Evolutionary conservation across 2,113 vertebrate species (phyloP), one percentile per base, ranked within the genome.

Genomic region (Athene cunicularia): DNA sequence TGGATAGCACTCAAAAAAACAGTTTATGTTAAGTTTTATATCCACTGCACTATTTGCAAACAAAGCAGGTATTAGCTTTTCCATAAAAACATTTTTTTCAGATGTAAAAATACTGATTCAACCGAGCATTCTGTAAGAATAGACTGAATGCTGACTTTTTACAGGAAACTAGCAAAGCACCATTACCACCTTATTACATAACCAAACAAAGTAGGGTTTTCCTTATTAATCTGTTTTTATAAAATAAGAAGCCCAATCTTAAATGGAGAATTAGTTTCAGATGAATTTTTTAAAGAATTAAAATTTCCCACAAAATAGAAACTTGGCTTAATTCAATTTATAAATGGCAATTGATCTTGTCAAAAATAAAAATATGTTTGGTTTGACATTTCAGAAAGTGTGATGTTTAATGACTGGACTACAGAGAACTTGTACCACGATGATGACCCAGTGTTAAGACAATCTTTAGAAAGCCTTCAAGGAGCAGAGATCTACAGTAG

Each of bases 11-110:
- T 95, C 60, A 91, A 72, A 95, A 84, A 91, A 43, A 0, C 47
- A 89, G 80, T 91, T 91, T 68, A 82, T 53, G 18, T 82, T 77
- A 91, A 92, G 73, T 94, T 95, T 94, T 67, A 56, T 55, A 89
- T 64, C 49, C 39, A 79, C 33, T 35, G 21, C 49, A 19, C 45
- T 96, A 87, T 89, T 68, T 93, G 53, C 90, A 94, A 96, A 95
- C 66, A 89, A 95, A 93, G 33, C 60, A 93, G 68, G 47, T 89
- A 89, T 80, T 62, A 86, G 37, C n/a, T 84, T 87, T 80, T 75
- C 77, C 62, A 91, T 45, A n/a, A n/a, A 87, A 75, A 83, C 12
- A 27, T 45, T 68, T 87, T 79, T 74, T 66, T 64, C 39, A 32
- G 39, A 70, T 84, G 19, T 58, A 70, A 88, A 87, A 79, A 59